Evolutionary conservation across 2,113 vertebrate genomes (phyloP).

Genomic region (Dicaeum eximium): DNA sequence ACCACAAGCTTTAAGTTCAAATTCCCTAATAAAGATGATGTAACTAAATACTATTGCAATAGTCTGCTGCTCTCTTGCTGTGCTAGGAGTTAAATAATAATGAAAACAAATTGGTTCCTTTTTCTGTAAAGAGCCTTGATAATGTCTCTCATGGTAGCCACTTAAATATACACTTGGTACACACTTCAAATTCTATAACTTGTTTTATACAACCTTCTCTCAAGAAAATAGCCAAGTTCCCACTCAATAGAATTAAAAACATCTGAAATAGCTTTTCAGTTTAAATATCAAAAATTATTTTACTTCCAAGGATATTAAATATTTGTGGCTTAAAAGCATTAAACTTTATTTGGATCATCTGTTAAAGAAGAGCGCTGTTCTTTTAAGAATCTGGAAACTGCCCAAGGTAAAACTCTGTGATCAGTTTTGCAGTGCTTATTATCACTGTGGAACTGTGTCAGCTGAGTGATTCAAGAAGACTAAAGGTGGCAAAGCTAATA

Average conservation of each 20-base stretch:
- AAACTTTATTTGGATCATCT: not conserved
- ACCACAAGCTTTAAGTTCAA: not conserved
- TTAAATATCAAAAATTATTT: not conserved
- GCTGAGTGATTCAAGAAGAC: not conserved
- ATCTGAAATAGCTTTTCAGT: not conserved
- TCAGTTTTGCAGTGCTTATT: not conserved
- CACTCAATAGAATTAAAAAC: not conserved
- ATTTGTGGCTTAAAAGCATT: not conserved
- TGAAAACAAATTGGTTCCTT: not conserved
- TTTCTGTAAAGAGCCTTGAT: not conserved
- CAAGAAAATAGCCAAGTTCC: not conserved
- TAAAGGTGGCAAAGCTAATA: not conserved
- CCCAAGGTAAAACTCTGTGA: not conserved
- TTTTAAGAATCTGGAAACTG: not conserved
- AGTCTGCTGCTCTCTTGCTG: not conserved
- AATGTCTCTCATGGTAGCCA: not conserved
- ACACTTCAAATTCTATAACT: not conserved
- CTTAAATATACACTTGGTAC: not conserved
- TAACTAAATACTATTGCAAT: not conserved
- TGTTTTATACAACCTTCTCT: not conserved
- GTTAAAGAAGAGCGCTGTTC: not conserved
- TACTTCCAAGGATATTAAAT: not conserved
- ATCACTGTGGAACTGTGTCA: not conserved
- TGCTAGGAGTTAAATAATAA: not conserved
- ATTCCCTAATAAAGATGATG: not conserved